Evolutionary conservation across 2,797 vertebrate species (phyloP).

Genomic region (Peromyscus eremicus): DNA sequence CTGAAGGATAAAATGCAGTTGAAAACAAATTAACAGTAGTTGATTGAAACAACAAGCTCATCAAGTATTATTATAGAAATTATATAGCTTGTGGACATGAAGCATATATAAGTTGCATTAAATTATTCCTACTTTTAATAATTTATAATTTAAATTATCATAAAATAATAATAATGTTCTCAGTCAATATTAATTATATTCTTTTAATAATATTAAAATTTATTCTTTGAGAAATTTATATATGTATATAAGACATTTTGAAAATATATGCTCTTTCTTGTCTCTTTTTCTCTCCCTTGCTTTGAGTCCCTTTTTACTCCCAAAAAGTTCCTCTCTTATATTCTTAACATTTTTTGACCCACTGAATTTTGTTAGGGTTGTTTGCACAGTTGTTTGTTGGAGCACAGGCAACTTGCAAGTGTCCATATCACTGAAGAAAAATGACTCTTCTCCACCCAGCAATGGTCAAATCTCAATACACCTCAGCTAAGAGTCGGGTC

Average conservation of each 20-base stretch:
- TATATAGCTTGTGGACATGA: neutral
- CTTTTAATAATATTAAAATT: neutral
- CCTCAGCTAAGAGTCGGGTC: neutral
- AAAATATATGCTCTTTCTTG: neutral
- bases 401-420: neutral
- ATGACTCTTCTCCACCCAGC: neutral
- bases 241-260: too few relatives aligned
- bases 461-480: neutral
- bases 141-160: too few relatives aligned
- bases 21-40: neutral
- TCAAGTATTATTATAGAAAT: conserved; percentile 8
- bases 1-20: neutral
- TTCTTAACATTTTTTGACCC: neutral
- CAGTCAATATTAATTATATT: conserved; percentile 18
- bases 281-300: neutral
- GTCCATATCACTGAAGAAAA: neutral
- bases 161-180: neutral
- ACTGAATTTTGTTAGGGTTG: neutral
- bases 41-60: conserved; percentile 1
- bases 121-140: neutral
- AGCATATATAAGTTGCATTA: neutral
- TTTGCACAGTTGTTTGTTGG: neutral
- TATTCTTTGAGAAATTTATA: neutral
- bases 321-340: neutral
- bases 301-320: neutral